These are phyloP conservation scores for Drosophila asahinai DNA, from an alignment of 1,140 invertebrate species.

Conservation along the genomic window DNA sequence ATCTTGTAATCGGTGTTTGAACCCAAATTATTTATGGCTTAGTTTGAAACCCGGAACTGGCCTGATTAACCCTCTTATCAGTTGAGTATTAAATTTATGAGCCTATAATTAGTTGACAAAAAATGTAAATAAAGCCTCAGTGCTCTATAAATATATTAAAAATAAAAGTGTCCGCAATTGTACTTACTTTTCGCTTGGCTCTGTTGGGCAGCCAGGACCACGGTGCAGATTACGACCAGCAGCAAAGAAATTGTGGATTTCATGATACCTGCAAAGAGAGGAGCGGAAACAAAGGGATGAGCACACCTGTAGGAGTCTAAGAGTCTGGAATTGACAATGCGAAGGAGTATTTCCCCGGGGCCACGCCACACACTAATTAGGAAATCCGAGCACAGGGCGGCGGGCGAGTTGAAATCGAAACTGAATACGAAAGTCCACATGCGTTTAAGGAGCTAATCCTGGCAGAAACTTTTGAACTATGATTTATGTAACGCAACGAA, in stretches of 20 bases:
- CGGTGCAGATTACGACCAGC: constrained; percentile 80
- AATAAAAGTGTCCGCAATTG: too few species aligned
- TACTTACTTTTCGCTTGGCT: constrained; percentile 84
- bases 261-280: constrained; percentile 71
- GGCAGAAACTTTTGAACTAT: constrained; percentile 78
- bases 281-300: constrained; percentile 3
- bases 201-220: constrained; percentile 81
- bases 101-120: constrained; percentile 1
- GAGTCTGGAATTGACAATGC: constrained; percentile 33
- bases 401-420: constrained; percentile 38
- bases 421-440: constrained; percentile 37
- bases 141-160: neutral
- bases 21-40: neutral
- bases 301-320: constrained; percentile 62
- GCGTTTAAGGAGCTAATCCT: constrained; percentile 72
- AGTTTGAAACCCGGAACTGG: neutral
- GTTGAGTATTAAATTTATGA: neutral
- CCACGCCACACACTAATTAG: constrained; percentile 69
- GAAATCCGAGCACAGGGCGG: constrained; percentile 57
- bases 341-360: constrained; percentile 37
- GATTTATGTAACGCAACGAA: constrained; percentile 67
- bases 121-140: neutral
- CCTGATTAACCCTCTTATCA: constrained; percentile 2
- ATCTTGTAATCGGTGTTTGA: neutral
- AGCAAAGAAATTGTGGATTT: constrained; percentile 81